Evolutionary conservation across 2,888 invertebrate genomes (phyloP).

Genomic region (Pediacus dermestoides): DNA sequence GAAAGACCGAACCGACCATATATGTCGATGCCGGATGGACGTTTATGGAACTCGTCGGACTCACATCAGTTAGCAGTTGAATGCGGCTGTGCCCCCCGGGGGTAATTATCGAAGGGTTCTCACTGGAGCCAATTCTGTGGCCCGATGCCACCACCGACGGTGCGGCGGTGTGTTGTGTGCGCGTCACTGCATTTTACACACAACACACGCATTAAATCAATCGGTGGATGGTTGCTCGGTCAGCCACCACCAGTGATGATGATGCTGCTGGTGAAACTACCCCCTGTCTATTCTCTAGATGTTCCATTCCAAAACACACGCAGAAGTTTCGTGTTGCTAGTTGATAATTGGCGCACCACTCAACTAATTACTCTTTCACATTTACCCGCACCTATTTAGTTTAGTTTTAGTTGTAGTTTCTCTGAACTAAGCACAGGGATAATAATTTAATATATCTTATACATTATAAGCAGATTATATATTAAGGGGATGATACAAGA

Average conservation of each 20-base stretch:
- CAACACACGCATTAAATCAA: conserved; percentile 22
- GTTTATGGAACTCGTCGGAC: conserved; percentile 3
- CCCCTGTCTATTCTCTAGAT: conserved; percentile 9
- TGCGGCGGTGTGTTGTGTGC: conserved; percentile 17
- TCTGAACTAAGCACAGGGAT: too few relatives aligned
- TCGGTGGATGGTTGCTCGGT: conserved; percentile 6
- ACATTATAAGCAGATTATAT: too few relatives aligned
- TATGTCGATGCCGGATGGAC: not conserved
- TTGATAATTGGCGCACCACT: too few relatives aligned
- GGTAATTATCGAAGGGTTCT: conserved; percentile 17
- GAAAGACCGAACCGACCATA: too few relatives aligned
- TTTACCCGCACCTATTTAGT: too few relatives aligned
- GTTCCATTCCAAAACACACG: too few relatives aligned
- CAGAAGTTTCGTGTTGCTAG: too few relatives aligned
- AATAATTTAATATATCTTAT: too few relatives aligned
- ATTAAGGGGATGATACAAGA: too few relatives aligned
- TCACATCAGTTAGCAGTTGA: conserved; percentile 10
- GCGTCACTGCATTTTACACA: conserved; percentile 19
- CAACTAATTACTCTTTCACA: too few relatives aligned
- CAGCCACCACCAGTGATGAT: conserved; percentile 8
- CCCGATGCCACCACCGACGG: conserved; percentile 13
- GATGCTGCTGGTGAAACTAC: conserved; percentile 8
- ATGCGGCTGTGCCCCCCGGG: conserved; percentile 15
- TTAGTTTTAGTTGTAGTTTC: too few relatives aligned
- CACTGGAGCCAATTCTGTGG: conserved; percentile 13